A percentile compares a stretch with the other conserved stretches of the same genome.
Evolutionary conservation across 1,140 invertebrate genomes (phyloP).

Genomic region (Musca vetustissima): DNA sequence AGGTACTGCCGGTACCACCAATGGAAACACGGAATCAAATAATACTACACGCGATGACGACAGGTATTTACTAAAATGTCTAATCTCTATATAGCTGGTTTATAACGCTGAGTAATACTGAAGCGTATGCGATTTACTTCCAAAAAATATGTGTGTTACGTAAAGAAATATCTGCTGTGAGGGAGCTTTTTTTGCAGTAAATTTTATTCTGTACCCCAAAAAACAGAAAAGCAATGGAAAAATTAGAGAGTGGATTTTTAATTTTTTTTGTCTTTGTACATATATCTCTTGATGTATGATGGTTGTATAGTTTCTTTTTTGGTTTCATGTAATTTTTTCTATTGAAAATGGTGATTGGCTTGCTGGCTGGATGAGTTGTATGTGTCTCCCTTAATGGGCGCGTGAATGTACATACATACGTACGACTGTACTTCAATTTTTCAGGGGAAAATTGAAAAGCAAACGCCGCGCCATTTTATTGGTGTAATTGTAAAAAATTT

Average conservation of each 20-base stretch:
- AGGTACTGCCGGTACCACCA: conserved; percentile 63
- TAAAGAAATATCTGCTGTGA: conserved; percentile 13
- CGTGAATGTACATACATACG: conserved; percentile 9
- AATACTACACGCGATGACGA: conserved; percentile 74
- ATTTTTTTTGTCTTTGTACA: conserved; percentile 31
- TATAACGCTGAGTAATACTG: background rate
- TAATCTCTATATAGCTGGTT: conserved; percentile 14
- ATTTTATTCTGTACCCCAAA: conserved; percentile 4
- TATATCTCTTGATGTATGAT: background rate
- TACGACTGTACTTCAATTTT: conserved; percentile 10
- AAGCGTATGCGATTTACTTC: background rate
- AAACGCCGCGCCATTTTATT: no score
- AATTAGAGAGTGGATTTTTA: conserved; percentile 33
- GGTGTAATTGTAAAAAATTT: background rate
- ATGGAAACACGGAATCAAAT: conserved; percentile 63
- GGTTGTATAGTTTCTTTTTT: background rate
- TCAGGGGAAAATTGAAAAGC: background rate
- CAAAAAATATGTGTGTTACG: conserved; percentile 12
- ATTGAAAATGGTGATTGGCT: background rate
- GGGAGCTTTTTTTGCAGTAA: background rate
- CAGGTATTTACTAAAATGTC: conserved; percentile 60
- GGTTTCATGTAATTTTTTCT: conserved; percentile 1
- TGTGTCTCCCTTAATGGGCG: background rate
- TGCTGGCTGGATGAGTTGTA: background rate
- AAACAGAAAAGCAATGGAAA: conserved; percentile 16